Evolutionary conservation across 2,797 vertebrate species (phyloP).

Genomic region (Myiothlypis chrysogaster): DNA sequence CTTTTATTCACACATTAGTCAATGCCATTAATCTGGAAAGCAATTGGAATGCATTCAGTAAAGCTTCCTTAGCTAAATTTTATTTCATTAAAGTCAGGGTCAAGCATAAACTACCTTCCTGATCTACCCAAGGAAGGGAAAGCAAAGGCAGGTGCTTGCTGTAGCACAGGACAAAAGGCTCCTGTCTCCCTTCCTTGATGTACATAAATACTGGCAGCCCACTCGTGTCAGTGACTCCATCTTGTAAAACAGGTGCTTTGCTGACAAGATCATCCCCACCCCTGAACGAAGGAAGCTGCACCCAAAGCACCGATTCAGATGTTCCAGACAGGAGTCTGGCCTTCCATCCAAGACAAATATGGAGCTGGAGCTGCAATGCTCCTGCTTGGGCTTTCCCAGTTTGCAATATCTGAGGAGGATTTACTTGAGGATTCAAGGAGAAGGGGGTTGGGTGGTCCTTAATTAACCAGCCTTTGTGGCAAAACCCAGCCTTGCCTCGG

Average conservation of each 20-base stretch:
- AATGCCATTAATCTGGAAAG: not conserved
- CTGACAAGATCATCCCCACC: constrained; percentile 55
- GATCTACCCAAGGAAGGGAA: not conserved
- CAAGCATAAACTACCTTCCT: not conserved
- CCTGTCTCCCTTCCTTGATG: not conserved
- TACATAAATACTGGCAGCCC: not conserved
- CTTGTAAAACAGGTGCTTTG: constrained; percentile 12
- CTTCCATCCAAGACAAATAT: constrained; percentile 66
- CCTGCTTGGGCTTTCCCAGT: not conserved
- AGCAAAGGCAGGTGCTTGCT: not conserved
- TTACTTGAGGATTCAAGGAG: constrained; percentile 30
- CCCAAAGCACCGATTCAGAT: constrained; percentile 55
- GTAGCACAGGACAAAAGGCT: not conserved
- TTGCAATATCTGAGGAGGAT: not conserved
- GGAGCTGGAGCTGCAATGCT: constrained; percentile 22
- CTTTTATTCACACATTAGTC: not conserved
- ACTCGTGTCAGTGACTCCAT: constrained; percentile 21
- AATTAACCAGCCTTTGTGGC: not conserved
- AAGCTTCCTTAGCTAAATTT: not conserved
- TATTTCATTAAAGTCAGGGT: not conserved
- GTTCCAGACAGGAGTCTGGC: constrained; percentile 45
- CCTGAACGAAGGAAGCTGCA: constrained; percentile 69
- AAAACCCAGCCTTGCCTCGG: constrained; percentile 1
- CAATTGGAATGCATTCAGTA: not conserved
- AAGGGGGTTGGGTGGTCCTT: not conserved